Percentiles rank a stretch among this genome's conserved stretches.
Conservation (phyloP, 2,113 vertebrate genomes). For the Albula goreensis region DNA sequence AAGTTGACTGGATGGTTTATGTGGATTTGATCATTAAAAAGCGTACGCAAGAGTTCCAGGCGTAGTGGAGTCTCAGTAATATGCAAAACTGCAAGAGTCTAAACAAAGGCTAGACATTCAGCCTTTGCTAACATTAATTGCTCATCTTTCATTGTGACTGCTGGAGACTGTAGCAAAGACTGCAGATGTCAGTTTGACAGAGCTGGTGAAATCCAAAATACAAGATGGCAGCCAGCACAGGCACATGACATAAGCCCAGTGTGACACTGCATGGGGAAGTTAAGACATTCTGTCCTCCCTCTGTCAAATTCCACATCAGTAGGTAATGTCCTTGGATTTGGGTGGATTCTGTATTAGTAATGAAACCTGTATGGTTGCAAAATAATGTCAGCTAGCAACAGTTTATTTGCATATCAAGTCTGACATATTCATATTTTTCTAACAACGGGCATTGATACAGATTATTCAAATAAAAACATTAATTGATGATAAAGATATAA, state of each 20-base stretch:
- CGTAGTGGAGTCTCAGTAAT: too few species aligned
- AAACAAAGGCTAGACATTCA: too few species aligned
- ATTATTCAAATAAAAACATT: too few species aligned
- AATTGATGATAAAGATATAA: too few species aligned
- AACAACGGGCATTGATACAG: too few species aligned
- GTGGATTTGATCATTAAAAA: too few species aligned
- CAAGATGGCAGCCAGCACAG: too few species aligned
- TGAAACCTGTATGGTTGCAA: background rate
- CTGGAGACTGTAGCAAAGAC: background rate
- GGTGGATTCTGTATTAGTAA: background rate
- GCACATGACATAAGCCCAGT: background rate
- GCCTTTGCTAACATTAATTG: background rate
- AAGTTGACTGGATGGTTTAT: too few species aligned
- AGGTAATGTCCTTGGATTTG: background rate
- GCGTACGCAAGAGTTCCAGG: too few species aligned
- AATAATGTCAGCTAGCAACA: background rate
- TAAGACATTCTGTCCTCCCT: background rate
- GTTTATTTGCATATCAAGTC: background rate
- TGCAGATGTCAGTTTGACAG: background rate
- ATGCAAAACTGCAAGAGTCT: too few species aligned
- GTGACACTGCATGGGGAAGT: background rate
- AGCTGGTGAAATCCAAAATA: background rate
- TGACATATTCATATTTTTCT: background rate
- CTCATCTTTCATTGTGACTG: background rate
- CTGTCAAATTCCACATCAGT: background rate